phyloP scores from a whole-genome alignment of 2,797 vertebrate species.

The Hirundo rustica region DNA sequence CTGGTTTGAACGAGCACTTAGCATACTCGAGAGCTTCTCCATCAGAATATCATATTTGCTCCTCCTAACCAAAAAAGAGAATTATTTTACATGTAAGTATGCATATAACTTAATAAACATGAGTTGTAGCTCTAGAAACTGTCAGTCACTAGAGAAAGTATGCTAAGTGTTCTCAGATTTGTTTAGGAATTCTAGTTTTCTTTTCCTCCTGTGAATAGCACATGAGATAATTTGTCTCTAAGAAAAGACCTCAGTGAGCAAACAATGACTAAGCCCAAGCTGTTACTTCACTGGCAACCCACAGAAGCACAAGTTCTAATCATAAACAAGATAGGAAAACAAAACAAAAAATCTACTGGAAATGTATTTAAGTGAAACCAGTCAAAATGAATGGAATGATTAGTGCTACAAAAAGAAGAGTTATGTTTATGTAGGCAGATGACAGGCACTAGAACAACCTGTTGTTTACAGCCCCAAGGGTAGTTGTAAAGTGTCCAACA shows the following conservation, averaged over 20 bases:
- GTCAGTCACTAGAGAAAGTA: neutral
- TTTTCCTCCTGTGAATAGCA: neutral
- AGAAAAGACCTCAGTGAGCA: neutral
- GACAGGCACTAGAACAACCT: neutral
- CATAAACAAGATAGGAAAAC: neutral
- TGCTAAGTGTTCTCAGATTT: neutral
- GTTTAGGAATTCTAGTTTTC: neutral
- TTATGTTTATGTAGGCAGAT: neutral
- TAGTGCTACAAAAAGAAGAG: neutral
- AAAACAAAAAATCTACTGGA: neutral
- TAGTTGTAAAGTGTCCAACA: neutral
- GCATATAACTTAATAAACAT: neutral
- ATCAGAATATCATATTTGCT: slow-evolving; percentile 92
- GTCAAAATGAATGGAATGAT: neutral
- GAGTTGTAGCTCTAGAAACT: neutral
- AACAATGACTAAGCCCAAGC: neutral
- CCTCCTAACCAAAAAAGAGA: slow-evolving; percentile 78
- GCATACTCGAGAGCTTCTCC: slow-evolving; percentile 85
- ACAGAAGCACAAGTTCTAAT: neutral
- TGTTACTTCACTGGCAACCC: neutral
- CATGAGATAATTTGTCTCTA: neutral
- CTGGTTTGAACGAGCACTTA: slow-evolving; percentile 79
- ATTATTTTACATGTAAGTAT: neutral
- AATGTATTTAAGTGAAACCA: neutral
- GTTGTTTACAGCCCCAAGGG: neutral